phyloP scores from a whole-genome alignment of 2,113 vertebrate genomes.

The Climacteris rufus region DNA sequence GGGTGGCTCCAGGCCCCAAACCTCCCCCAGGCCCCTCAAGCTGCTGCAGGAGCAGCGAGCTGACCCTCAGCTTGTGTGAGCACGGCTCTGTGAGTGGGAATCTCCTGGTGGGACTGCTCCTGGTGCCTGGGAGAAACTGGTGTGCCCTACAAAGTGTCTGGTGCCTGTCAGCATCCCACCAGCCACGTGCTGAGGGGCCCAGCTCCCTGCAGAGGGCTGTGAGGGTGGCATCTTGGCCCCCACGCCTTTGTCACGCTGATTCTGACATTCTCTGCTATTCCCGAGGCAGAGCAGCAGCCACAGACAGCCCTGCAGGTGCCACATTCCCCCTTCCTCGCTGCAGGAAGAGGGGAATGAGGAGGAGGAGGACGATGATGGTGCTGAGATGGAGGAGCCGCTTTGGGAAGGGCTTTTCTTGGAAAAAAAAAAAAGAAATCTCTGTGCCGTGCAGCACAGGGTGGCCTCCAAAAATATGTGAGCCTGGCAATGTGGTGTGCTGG shows the following conservation, averaged over 20 bases:
- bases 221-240: not conserved
- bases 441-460: not conserved
- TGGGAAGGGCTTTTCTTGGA: slow-evolving; percentile 35
- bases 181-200: not conserved
- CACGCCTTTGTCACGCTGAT: not conserved
- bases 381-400: slow-evolving; percentile 4
- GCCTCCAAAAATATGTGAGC: not conserved
- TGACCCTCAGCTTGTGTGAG: too few relatives aligned
- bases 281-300: not conserved
- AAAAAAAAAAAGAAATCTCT: not conserved
- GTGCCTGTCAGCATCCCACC: too few relatives aligned
- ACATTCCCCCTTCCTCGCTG: not conserved
- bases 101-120: not conserved
- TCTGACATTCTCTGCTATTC: too few relatives aligned
- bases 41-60: not conserved
- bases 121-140: not conserved
- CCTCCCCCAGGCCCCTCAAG: not conserved
- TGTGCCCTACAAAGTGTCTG: too few relatives aligned
- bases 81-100: not conserved
- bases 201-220: slow-evolving; percentile 5
- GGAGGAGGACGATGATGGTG: not conserved
- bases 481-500: not conserved
- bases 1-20: not conserved
- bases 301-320: not conserved
- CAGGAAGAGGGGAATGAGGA: not conserved